phyloP scores from a whole-genome alignment of 2,888 invertebrate species.

The Hydriomena furcata region DNA sequence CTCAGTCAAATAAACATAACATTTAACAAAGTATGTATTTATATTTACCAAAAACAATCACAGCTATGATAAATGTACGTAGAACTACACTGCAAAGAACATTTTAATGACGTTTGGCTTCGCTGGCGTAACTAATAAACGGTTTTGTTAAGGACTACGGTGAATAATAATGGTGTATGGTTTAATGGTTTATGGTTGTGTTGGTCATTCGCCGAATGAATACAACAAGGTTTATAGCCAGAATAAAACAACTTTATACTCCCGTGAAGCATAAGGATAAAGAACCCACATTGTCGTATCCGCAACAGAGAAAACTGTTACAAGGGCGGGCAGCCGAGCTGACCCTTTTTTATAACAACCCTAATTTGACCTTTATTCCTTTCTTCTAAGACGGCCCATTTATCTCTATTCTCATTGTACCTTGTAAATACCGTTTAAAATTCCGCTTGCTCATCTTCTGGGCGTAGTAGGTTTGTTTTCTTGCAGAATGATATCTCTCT shows the following conservation, averaged over 20 bases:
- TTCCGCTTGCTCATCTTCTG: constrained; percentile 26
- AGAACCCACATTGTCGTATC: background rate
- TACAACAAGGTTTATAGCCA: background rate
- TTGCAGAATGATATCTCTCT: constrained; percentile 1
- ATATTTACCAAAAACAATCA: background rate
- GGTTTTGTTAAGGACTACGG: constrained; percentile 26
- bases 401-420: constrained; percentile 29
- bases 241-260: background rate
- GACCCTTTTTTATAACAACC: constrained; percentile 30
- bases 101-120: constrained; percentile 38
- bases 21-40: no score
- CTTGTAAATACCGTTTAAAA: constrained; percentile 29
- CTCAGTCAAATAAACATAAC: no score
- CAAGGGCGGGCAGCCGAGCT: constrained; percentile 15
- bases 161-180: no score
- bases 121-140: constrained; percentile 29
- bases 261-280: background rate
- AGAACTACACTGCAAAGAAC: constrained; percentile 34
- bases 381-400: constrained; percentile 26
- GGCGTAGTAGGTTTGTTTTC: constrained; percentile 8
- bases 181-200: constrained; percentile 12
- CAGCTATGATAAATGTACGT: background rate
- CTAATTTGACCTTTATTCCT: constrained; percentile 27
- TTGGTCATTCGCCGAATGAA: background rate
- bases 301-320: constrained; percentile 14